Evolutionary conservation across 2,888 invertebrate species (phyloP).

Genomic region (Caenorhabditis plicata): DNA sequence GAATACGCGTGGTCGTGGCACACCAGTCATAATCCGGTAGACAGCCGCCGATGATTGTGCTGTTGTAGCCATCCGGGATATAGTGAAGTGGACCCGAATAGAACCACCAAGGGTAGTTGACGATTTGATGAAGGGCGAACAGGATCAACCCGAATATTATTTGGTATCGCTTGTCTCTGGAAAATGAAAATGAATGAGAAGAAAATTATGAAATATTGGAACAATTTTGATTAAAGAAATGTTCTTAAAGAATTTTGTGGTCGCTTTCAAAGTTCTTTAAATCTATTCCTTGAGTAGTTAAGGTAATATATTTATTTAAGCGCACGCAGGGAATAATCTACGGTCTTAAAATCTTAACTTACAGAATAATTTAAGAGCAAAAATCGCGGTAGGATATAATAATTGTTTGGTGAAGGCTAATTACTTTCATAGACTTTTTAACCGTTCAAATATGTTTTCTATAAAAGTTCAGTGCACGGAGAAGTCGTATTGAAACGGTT

Average conservation of each 20-base stretch:
- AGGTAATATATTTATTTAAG: no score
- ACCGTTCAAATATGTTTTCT: background rate
- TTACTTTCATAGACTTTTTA: background rate
- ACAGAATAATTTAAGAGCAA: no score
- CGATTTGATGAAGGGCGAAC: constrained; percentile 39
- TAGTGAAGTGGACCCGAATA: constrained; percentile 39
- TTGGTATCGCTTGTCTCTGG: constrained; percentile 35
- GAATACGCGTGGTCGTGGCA: constrained; percentile 24
- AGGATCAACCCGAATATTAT: constrained; percentile 36
- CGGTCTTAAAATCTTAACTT: no score
- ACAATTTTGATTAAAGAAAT: no score
- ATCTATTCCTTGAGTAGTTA: no score
- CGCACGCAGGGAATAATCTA: no score
- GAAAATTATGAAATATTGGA: background rate
- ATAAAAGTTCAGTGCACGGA: no score
- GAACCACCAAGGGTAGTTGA: constrained; percentile 45
- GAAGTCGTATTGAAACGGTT: no score
- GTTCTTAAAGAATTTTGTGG: background rate
- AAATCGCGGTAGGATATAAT: no score
- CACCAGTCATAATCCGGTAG: constrained; percentile 39
- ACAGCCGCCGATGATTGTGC: constrained; percentile 33
- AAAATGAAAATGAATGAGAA: background rate
- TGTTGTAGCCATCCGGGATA: constrained; percentile 28
- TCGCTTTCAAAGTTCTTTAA: no score
- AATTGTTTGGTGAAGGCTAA: background rate